Conservation (phyloP, 92 coral and sea anemone genomes). For the Phenganax stokvisi region DNA sequence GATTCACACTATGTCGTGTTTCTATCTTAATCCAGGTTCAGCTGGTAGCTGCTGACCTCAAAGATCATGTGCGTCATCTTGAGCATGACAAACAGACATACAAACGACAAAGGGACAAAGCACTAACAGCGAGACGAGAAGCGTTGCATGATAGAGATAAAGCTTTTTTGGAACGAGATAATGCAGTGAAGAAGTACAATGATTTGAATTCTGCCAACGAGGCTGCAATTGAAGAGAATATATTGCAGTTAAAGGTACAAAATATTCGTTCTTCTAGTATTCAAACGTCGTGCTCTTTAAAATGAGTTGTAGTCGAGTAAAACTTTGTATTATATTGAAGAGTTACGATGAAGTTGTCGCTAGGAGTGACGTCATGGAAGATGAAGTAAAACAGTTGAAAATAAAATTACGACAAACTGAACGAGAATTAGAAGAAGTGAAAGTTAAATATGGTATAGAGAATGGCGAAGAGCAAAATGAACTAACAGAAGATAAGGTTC, state of each 20-base stretch:
- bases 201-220: constrained; percentile 65
- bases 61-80: constrained; percentile 60
- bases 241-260: constrained; percentile 65
- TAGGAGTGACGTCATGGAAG: constrained; percentile 52
- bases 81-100: constrained; percentile 64
- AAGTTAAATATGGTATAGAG: constrained; percentile 38
- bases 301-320: too few relatives aligned
- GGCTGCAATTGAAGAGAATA: constrained; percentile 63
- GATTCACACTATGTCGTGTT: constrained; percentile 52
- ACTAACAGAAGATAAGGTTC: constrained; percentile 37
- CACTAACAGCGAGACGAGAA: constrained; percentile 63
- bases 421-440: constrained; percentile 61
- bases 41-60: constrained; percentile 62
- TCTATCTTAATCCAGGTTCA: constrained; percentile 28
- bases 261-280: constrained; percentile 14
- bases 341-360: constrained; percentile 60
- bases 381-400: constrained; percentile 51
- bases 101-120: constrained; percentile 76
- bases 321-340: constrained; percentile 1
- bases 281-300: too few relatives aligned
- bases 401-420: constrained; percentile 52
- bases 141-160: constrained; percentile 74
- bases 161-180: constrained; percentile 63
- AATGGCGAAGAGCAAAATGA: constrained; percentile 50
- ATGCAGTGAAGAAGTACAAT: constrained; percentile 56